Base-by-base conservation (phyloP, 2,888 invertebrate species). In the Drosophila atroscutellata region DNA sequence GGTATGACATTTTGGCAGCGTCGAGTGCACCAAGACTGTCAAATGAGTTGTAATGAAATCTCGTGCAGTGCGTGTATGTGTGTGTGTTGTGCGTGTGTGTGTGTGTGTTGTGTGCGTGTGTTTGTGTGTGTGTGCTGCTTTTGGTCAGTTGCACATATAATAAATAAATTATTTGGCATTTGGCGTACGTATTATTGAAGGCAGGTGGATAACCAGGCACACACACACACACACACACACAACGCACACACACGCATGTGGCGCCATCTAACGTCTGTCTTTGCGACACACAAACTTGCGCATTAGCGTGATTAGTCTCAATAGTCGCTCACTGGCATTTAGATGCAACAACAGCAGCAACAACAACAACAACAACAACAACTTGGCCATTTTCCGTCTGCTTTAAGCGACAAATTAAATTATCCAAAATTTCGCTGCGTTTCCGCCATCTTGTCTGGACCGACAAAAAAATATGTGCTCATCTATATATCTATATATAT, bases 11-110 rank as follows among this genome's bases (percentile, higher is more conserved):
- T 86, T 86, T 90, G 85, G 85, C 85, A 86, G 85, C 90, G 88
- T 80, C 90, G 84, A 90, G 82, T 90, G 90, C 89, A 90, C 86
- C 86, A 86, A 86, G 86, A 86, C 90, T 87, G 87, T 90, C 87
- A 87, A 87, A 87, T 90, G 90, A 90, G 90, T 88, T 90, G 90
- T 90, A 88, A 88, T 89, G 87, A 89, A 88, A 88, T 88, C 88
- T 90, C 90, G 86, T 75, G 82, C 89, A 84, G 89, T 77, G 77
- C 69, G 67, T 66, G 62, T 70, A 30, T 61, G 28, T 49, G 11
- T 54, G 24, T 28, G 64, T 51, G 30, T 13, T 50, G 52, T 13
- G 42, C 56, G 57, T 64, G 51, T 39, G 26, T 39, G 50, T 54
- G 55, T 55, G 37, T 58, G 34, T 58, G 36, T 52, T 32, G 47